Conservation (phyloP, 2,113 vertebrate genomes). For the Geococcyx californianus region DNA sequence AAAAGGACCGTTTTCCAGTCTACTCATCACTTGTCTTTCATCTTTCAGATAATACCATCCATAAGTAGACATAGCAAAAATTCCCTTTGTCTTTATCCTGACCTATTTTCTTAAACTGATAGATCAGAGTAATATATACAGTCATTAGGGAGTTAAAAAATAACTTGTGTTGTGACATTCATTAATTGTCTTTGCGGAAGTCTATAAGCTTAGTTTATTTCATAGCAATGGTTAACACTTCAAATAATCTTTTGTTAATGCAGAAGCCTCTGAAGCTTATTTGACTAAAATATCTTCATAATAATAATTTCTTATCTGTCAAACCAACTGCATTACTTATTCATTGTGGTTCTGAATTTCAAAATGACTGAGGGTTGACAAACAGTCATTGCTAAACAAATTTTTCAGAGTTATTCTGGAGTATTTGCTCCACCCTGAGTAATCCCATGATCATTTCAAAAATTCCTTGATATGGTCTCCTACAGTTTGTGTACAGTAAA, state of each 20-base stretch:
- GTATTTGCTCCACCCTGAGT: neutral
- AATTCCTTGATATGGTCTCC: neutral
- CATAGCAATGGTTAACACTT: neutral
- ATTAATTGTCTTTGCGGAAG: neutral
- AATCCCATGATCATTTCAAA: neutral
- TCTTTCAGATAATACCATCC: neutral
- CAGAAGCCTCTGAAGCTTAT: neutral
- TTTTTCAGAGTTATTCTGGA: neutral
- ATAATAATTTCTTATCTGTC: neutral
- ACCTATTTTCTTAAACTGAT: neutral
- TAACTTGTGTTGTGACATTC: neutral
- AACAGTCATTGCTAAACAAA: neutral
- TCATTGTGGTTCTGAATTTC: neutral
- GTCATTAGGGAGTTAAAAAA: neutral
- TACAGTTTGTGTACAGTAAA: neutral
- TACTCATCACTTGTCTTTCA: neutral
- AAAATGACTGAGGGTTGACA: neutral
- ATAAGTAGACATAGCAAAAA: neutral
- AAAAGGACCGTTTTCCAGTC: neutral
- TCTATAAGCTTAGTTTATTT: neutral
- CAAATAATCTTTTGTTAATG: neutral
- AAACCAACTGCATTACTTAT: neutral
- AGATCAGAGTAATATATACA: neutral
- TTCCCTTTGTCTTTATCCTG: neutral
- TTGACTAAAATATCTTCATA: neutral